phyloP scores from a whole-genome alignment of 2,888 invertebrate species.

The Agrochola lota region DNA sequence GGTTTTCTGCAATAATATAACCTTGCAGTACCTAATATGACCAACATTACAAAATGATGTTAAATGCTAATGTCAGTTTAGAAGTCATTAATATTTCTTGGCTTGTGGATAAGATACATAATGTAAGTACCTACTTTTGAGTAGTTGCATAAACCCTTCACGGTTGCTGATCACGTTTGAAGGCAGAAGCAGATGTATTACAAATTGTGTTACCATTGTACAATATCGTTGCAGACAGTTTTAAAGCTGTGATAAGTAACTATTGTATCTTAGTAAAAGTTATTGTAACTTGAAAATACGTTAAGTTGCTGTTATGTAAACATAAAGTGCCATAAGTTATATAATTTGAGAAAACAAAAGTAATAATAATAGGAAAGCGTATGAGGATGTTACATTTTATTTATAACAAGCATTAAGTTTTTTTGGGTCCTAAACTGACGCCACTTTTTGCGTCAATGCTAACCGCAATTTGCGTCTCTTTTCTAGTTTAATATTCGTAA shows the following conservation, averaged over 20 bases:
- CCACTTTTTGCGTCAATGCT: background rate
- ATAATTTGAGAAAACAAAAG: conserved; percentile 2
- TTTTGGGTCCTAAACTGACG: background rate
- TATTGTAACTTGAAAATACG: conserved; percentile 16
- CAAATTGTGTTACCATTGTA: conserved; percentile 43
- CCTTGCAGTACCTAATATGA: background rate
- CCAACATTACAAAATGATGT: conserved; percentile 2
- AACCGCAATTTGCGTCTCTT: no score
- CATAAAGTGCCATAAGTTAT: conserved; percentile 2
- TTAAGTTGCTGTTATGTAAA: conserved; percentile 27
- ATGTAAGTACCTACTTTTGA: conserved; percentile 1
- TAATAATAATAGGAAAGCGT: background rate
- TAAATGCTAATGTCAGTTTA: background rate
- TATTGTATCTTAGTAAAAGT: conserved; percentile 39
- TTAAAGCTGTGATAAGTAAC: conserved; percentile 29
- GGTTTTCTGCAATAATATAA: background rate
- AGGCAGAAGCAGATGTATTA: conserved; percentile 40
- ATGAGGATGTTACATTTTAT: background rate
- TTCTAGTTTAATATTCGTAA: background rate
- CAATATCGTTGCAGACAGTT: conserved; percentile 43
- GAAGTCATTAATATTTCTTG: conserved; percentile 17
- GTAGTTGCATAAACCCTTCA: conserved; percentile 60
- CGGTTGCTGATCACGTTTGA: conserved; percentile 49
- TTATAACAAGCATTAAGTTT: background rate
- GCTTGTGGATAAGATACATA: conserved; percentile 2